Percentiles rank a stretch among this genome's conserved stretches.
These are phyloP conservation scores for Panthera tigris DNA, from an alignment of 2,113 vertebrate species.

Conservation along the genomic window DNA sequence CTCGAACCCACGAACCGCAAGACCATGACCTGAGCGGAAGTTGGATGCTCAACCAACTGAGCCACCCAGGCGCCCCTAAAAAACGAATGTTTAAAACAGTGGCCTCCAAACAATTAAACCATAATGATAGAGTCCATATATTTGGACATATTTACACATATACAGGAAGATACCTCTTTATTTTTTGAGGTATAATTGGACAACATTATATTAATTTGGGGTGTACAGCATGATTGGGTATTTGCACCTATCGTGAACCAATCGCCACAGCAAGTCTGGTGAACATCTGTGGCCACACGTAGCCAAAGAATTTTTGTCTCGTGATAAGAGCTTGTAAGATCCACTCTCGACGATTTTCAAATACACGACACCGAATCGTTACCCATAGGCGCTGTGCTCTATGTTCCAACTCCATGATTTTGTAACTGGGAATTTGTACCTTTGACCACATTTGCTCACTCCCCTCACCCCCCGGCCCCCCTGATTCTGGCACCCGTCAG, in stretches of 20 bases:
- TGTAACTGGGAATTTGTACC: background rate
- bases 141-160: background rate
- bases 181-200: background rate
- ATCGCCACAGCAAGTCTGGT: background rate
- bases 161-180: background rate
- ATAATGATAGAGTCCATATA: background rate
- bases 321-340: background rate
- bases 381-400: background rate
- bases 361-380: background rate
- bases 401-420: background rate
- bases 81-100: background rate
- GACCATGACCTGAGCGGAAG: no score
- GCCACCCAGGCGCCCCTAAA: background rate
- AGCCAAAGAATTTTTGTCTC: background rate
- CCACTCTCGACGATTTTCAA: background rate
- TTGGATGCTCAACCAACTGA: no score
- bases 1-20: no score
- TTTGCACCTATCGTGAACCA: background rate
- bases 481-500: background rate
- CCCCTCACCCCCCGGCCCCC: background rate
- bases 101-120: background rate
- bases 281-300: background rate
- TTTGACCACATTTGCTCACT: background rate
- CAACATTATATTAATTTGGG: background rate
- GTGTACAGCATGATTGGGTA: background rate